Percentiles rank a stretch among this genome's conserved stretches.
phyloP scores from a whole-genome alignment of 2,113 vertebrate genomes.

The Chloebia gouldiae region DNA sequence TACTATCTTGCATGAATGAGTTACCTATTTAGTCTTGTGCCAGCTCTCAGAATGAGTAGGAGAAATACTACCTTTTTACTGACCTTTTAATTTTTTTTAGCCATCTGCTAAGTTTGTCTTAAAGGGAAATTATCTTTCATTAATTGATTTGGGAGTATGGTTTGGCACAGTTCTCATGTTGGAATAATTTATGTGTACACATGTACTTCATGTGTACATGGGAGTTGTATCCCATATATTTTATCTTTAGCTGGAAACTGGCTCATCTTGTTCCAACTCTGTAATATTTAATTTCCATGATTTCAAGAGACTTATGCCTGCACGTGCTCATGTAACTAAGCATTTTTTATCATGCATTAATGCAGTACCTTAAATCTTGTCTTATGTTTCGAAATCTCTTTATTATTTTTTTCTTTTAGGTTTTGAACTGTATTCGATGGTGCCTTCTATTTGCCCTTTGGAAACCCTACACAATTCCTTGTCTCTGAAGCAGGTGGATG shows the following conservation, averaged over 20 bases:
- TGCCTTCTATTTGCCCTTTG: constrained; percentile 89
- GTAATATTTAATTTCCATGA: constrained; percentile 30
- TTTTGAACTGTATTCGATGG: constrained; percentile 92
- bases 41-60: not conserved
- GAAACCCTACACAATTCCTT: constrained; percentile 91
- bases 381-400: constrained; percentile 34
- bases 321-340: constrained; percentile 19
- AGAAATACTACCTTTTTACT: not conserved
- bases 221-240: not conserved
- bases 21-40: not conserved
- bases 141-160: not conserved
- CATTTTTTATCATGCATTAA: not conserved
- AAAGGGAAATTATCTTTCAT: not conserved
- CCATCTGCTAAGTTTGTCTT: not conserved
- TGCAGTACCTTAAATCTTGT: not conserved
- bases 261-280: constrained; percentile 28
- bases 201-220: not conserved
- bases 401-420: constrained; percentile 68
- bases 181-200: not conserved
- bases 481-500: constrained; percentile 90
- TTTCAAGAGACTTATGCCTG: constrained; percentile 25
- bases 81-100: not conserved
- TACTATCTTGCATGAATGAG: not conserved
- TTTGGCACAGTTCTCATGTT: not conserved
- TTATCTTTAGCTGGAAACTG: constrained; percentile 10